A percentile compares a stretch with the other conserved stretches of the same genome.
These are phyloP conservation scores for Mohoua ochrocephala DNA, from an alignment of 2,113 vertebrate species.

Conservation along the genomic window DNA sequence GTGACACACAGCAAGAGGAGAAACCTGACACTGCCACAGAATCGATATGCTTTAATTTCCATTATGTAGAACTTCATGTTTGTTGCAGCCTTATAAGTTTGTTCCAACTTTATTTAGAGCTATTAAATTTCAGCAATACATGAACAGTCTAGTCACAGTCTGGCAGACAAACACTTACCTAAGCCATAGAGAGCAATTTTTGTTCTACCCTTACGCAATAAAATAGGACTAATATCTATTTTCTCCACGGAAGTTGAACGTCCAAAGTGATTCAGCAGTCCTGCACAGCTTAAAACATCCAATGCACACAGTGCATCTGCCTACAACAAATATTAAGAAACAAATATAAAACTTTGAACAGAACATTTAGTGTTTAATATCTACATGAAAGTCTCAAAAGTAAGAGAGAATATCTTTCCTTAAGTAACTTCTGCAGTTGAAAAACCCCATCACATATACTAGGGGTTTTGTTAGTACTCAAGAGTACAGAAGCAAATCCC, in stretches of 20 bases:
- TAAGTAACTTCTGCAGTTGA: neutral
- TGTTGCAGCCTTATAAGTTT: neutral
- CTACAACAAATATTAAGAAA: conserved; percentile 64
- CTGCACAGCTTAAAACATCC: conserved; percentile 91
- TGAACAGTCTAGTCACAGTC: neutral
- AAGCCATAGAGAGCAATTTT: conserved; percentile 92
- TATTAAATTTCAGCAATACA: neutral
- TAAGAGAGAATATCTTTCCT: neutral
- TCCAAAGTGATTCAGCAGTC: conserved; percentile 94
- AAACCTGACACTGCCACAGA: neutral
- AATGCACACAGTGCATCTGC: conserved; percentile 89
- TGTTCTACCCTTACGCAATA: conserved; percentile 89
- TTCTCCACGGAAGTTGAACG: conserved; percentile 89
- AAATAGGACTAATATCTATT: conserved; percentile 90
- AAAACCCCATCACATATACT: neutral
- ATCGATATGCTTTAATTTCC: neutral
- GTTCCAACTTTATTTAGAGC: neutral
- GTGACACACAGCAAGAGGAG: neutral
- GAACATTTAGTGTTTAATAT: neutral
- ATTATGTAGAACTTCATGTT: neutral
- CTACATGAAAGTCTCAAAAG: neutral
- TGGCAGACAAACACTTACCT: conserved; percentile 75
- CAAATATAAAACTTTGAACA: neutral
- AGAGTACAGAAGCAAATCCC: neutral
- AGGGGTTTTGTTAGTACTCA: neutral